Evolutionary conservation across 2,113 vertebrate genomes (phyloP).

Genomic region (Eupsittula cactorum): DNA sequence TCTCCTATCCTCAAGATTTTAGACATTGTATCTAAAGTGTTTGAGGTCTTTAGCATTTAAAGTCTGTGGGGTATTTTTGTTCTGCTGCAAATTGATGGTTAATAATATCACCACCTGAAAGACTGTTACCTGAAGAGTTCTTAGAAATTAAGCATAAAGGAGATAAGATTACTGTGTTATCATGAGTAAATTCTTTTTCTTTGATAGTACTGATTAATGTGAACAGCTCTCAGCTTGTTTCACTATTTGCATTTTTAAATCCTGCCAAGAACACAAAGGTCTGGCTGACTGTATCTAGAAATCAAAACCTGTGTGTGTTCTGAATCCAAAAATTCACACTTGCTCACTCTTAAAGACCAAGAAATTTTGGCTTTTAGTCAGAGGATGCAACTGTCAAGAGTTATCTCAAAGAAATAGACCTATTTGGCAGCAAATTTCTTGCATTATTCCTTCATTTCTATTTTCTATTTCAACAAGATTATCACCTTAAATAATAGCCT

Average conservation of each 20-base stretch:
- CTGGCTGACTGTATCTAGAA: not conserved
- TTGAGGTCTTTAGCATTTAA: not conserved
- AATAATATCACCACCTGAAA: not conserved
- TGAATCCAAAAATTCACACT: not conserved
- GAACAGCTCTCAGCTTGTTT: not conserved
- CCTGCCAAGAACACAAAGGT: not conserved
- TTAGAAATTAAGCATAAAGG: not conserved
- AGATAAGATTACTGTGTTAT: not conserved
- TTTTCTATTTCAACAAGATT: not conserved
- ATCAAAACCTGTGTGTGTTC: not conserved
- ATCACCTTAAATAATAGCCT: not conserved
- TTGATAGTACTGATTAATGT: not conserved
- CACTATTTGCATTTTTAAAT: not conserved
- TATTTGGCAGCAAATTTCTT: not conserved
- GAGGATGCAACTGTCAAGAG: not conserved
- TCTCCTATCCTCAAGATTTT: not conserved
- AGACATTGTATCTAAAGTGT: not conserved
- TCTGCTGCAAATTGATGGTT: not conserved
- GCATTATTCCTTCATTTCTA: not conserved
- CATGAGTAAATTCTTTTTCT: not conserved
- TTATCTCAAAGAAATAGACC: not conserved
- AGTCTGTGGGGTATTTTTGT: accelerated
- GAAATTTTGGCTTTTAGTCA: not conserved
- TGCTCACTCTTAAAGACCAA: not conserved
- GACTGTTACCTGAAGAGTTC: not conserved